phyloP scores from a whole-genome alignment of 2,888 invertebrate genomes.

The Frankliniella fusca region DNA sequence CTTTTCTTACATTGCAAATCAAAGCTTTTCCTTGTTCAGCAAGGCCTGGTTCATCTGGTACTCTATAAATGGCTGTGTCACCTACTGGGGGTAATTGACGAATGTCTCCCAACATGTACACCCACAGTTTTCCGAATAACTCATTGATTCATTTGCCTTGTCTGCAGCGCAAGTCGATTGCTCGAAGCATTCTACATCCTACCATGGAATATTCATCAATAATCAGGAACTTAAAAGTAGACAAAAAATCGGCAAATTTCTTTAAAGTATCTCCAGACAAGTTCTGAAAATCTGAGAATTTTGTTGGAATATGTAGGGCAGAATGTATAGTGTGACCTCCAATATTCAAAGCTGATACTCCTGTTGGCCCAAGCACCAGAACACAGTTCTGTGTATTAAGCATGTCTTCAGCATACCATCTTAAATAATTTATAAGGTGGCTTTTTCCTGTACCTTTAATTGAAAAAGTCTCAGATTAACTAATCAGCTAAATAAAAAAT shows the following conservation, averaged over 20 bases:
- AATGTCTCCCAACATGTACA: neutral
- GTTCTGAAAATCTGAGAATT: too few species aligned
- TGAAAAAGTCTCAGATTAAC: too few species aligned
- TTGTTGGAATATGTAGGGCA: neutral
- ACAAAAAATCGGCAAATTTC: neutral
- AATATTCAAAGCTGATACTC: neutral
- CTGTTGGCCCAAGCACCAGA: neutral
- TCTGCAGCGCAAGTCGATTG: neutral
- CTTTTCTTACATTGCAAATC: neutral
- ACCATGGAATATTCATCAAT: constrained; percentile 5
- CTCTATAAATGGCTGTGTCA: neutral
- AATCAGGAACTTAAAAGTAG: neutral
- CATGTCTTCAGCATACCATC: too few species aligned
- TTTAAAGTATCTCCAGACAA: neutral
- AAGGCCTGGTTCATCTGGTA: neutral
- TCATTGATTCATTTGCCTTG: neutral
- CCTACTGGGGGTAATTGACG: neutral
- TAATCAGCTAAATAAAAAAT: too few species aligned
- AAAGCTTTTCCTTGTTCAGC: neutral
- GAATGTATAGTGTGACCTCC: neutral
- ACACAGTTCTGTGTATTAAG: neutral
- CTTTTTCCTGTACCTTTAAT: constrained; percentile 6
- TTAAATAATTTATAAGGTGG: neutral
- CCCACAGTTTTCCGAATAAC: neutral
- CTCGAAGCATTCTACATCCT: neutral